Percentiles rank a stretch among this genome's conserved stretches.
Conservation (phyloP, 2,888 invertebrate species). For the Thereva unica region DNA sequence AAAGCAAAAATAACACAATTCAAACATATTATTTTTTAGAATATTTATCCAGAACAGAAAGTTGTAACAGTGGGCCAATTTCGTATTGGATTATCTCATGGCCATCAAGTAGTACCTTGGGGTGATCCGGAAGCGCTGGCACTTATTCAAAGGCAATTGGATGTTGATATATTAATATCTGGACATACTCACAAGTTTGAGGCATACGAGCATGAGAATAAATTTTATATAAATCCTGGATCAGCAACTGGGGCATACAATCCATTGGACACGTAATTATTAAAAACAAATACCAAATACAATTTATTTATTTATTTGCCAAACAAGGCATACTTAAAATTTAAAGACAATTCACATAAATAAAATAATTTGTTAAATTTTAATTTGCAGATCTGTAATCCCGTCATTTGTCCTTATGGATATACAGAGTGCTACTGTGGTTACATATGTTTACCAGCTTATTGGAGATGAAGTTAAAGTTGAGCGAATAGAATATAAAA, state of each 20-base stretch:
- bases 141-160: slow-evolving; percentile 91
- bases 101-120: slow-evolving; percentile 94
- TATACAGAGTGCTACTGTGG: slow-evolving; percentile 96
- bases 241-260: slow-evolving; percentile 98
- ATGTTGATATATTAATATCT: slow-evolving; percentile 97
- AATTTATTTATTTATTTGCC: no score
- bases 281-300: no score
- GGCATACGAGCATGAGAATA: slow-evolving; percentile 97
- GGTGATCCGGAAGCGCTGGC: slow-evolving; percentile 93
- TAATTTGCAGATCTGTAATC: slow-evolving; percentile 72
- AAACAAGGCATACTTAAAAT: no score
- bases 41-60: slow-evolving; percentile 96
- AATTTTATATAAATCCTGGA: slow-evolving; percentile 99
- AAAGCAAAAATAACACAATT: background rate
- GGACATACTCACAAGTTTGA: slow-evolving; percentile 99
- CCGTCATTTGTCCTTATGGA: slow-evolving; percentile 99
- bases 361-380: slow-evolving; percentile 3
- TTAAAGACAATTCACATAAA: no score
- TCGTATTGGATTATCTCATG: slow-evolving; percentile 95
- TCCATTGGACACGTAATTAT: slow-evolving; percentile 80
- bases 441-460: slow-evolving; percentile 97
- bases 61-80: slow-evolving; percentile 99
- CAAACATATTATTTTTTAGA: slow-evolving; percentile 52
- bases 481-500: slow-evolving; percentile 96
- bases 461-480: slow-evolving; percentile 99